Base-by-base conservation (phyloP, 2,797 vertebrate species). In the Coracias cyanogaster region DNA sequence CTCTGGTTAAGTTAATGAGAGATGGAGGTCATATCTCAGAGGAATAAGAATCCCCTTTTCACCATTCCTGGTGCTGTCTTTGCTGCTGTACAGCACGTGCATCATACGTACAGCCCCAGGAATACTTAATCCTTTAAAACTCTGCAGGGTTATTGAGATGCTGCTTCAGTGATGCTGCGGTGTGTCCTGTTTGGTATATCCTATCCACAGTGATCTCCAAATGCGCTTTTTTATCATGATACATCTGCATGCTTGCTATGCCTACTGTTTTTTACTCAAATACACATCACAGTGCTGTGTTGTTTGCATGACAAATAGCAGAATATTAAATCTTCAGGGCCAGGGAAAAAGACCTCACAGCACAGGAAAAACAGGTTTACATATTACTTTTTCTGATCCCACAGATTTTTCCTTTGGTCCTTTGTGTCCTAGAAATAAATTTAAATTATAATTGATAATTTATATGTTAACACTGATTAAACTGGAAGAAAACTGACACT, bases 261-360 rank as follows among this genome's bases (percentile, higher is more conserved):
- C 73, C 92, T 93, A 74, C 76, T 89, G 92, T 64, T 91, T 92
- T 93, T 84, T 61, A 52, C 52, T 94, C 91, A 84, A 89, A 65
- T 83, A 39, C 72, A 73, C 85, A 92, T 78, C 79, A 46, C 72
- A 55, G 52, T 92, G 81, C 54, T 0, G 66, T 95, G 85, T 94
- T 80, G 69, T 89, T 92, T 96, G 96, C 90, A 97, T 96, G 96
- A 96, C 78, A 70, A 95, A 70, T 81, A 81, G 25, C 74, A 77
- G 79, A 95, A 82, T 93, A 71, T 78, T 72, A 70, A 94, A 93
- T 78, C 69, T 90, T 91, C 82, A 87, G 73, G 67, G 92, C 60
- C 74, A 52, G 19, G 64, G 70, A 77, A 74, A 45, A 57, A 48
- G 87, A n/a, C 65, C 79, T 95, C 69, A 70, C 1, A 1, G 41